phyloP scores from a whole-genome alignment of 1,140 invertebrate species.

The Bombus ignitus region DNA sequence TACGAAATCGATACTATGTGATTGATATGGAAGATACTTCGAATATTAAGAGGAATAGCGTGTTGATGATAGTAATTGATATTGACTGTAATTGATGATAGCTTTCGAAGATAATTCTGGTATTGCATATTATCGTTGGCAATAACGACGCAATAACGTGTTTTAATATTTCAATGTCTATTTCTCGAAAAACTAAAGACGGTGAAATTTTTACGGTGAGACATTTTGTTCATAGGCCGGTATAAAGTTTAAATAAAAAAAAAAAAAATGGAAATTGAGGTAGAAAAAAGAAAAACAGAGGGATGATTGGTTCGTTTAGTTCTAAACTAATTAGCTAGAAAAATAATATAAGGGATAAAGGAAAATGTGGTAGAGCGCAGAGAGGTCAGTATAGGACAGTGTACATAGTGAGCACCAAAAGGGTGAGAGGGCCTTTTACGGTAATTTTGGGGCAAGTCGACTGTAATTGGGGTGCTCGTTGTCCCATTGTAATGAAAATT shows the following conservation, averaged over 20 bases:
- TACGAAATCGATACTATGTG: not conserved
- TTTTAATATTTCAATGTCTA: not conserved
- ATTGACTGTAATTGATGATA: not conserved
- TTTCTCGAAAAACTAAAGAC: not conserved
- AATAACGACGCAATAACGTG: not conserved
- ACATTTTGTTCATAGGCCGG: too few relatives aligned
- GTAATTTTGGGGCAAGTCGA: not conserved
- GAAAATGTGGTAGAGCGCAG: not conserved
- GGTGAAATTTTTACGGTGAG: too few relatives aligned
- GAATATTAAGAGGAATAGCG: not conserved
- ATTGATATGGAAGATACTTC: not conserved
- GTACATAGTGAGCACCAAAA: not conserved
- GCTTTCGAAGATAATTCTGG: not conserved
- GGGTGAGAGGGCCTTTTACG: not conserved
- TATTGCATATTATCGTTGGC: not conserved
- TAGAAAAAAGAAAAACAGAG: not conserved
- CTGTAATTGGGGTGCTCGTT: slow-evolving; percentile 4
- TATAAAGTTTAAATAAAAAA: not conserved
- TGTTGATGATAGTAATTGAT: not conserved
- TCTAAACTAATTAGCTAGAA: not conserved
- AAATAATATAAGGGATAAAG: not conserved
- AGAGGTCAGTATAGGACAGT: not conserved
- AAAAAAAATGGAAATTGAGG: too few relatives aligned
- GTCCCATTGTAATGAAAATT: not conserved
- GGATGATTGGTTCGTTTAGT: not conserved